These are phyloP conservation scores for Autographa gamma DNA, from an alignment of 2,888 invertebrate genomes.

Conservation along the genomic window DNA sequence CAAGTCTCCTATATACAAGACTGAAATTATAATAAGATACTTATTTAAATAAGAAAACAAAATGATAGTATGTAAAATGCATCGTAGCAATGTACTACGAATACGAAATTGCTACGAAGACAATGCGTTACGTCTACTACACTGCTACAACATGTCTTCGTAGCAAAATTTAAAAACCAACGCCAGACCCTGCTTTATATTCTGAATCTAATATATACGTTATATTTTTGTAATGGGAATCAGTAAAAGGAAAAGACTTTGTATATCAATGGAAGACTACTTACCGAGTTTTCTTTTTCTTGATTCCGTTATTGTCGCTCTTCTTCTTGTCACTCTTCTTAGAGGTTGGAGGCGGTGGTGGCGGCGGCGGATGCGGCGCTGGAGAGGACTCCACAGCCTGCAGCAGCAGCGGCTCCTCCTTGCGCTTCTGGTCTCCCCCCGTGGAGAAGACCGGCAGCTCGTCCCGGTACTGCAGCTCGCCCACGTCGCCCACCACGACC, in stretches of 20 bases:
- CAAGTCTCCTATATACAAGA: too few relatives aligned
- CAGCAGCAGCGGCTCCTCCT: constrained; percentile 82
- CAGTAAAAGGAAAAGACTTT: not conserved
- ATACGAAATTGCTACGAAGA: constrained; percentile 52
- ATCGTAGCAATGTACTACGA: constrained; percentile 21
- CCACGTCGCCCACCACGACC: constrained; percentile 85
- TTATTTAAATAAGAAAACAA: not conserved
- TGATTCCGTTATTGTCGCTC: constrained; percentile 95
- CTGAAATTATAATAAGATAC: too few relatives aligned
- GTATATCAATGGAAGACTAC: constrained; percentile 23
- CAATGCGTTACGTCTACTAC: constrained; percentile 24
- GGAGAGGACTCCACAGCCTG: constrained; percentile 77
- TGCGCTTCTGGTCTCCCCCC: constrained; percentile 73
- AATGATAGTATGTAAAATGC: not conserved
- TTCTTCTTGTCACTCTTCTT: constrained; percentile 95
- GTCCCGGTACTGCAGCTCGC: constrained; percentile 86
- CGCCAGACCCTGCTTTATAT: not conserved
- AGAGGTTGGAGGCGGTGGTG: constrained; percentile 82
- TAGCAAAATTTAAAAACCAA: constrained; percentile 25
- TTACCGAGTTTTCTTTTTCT: constrained; percentile 97
- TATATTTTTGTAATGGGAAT: not conserved
- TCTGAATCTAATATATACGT: too few relatives aligned
- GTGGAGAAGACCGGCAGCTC: constrained; percentile 79
- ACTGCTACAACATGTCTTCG: constrained; percentile 35
- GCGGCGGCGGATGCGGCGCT: constrained; percentile 71